Conservation (phyloP, 2,113 vertebrate species). For the Hippolais icterina region DNA sequence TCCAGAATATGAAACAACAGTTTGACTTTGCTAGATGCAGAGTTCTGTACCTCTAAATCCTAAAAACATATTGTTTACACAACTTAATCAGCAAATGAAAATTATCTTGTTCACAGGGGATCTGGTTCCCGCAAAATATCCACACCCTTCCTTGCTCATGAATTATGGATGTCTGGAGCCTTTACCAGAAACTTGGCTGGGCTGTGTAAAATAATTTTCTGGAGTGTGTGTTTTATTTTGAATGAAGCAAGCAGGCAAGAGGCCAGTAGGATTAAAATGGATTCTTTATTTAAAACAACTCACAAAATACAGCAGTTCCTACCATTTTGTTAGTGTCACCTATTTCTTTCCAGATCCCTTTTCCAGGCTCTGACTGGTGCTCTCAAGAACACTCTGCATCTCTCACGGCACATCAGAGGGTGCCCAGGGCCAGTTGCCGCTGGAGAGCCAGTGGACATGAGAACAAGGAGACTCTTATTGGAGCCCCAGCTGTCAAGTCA, state of each 20-base stretch:
- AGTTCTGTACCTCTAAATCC: neutral
- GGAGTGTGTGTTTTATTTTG: slow-evolving; percentile 52
- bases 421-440: neutral
- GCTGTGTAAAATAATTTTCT: slow-evolving; percentile 43
- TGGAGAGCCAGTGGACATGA: accelerated
- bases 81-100: slow-evolving; percentile 57
- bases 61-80: slow-evolving; percentile 50
- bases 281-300: slow-evolving; percentile 61
- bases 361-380: neutral
- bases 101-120: slow-evolving; percentile 40
- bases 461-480: slow-evolving; percentile 46
- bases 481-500: neutral
- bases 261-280: slow-evolving; percentile 55
- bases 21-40: slow-evolving; percentile 14
- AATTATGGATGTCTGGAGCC: slow-evolving; percentile 62
- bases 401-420: neutral
- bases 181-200: slow-evolving; percentile 60
- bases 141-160: slow-evolving; percentile 53
- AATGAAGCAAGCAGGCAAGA: slow-evolving; percentile 50
- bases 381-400: neutral
- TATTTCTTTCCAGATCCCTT: neutral
- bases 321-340: neutral
- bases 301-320: slow-evolving; percentile 22
- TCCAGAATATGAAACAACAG: neutral
- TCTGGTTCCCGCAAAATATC: slow-evolving; percentile 52